Evolutionary conservation across 2,888 invertebrate species (phyloP), one percentile per base, ranked within the genome.

Genomic region (Pseudoips prasinana): DNA sequence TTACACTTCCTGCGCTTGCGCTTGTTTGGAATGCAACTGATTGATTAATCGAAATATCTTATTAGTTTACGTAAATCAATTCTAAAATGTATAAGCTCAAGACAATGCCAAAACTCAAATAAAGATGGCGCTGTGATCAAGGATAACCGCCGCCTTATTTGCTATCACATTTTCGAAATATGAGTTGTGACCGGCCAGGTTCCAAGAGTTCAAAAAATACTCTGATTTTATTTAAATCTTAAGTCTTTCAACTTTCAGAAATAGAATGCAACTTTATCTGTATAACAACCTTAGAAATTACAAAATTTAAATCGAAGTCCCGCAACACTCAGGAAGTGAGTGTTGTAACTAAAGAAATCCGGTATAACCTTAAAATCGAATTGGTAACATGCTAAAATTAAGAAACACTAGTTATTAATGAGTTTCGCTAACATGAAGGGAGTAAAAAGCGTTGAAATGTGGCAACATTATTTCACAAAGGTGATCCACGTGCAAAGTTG

Each of bases 401-500:
- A 69, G 76, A 80, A 81, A 80, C 50, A 44, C 58, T 59, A 46
- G 60, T 77, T 73, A 77, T 76, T 74, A 78, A 81, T 75, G 67
- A 71, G 74, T 67, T 73, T 73, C 50, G 63, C 64, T 68, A 73
- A 75, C 66, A 75, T 72, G 72, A 75, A 75, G 78, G 76, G 74
- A 69, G 70, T 70, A 73, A 80, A 80, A 80, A 81, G 67, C 67
- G 64, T 58, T 53, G 46, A 41, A 69, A 64, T 84, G 78, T 74
- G 49, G 76, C 74, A 84, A 84, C 64, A 29, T 57, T 54, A 66
- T 81, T 84, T 75, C 77, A 83, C 74, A 80, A 77, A 79, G 67
- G 66, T 68, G 72, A 69, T 71, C 76, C 82, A 77, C 79, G 78
- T 77, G 76, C 71, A 65, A 57, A 55, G 63, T 73, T 71, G 73